Percentiles rank a stretch among this genome's conserved stretches.
Conservation (phyloP, 2,888 invertebrate species). For the Drosophila meridiana region DNA sequence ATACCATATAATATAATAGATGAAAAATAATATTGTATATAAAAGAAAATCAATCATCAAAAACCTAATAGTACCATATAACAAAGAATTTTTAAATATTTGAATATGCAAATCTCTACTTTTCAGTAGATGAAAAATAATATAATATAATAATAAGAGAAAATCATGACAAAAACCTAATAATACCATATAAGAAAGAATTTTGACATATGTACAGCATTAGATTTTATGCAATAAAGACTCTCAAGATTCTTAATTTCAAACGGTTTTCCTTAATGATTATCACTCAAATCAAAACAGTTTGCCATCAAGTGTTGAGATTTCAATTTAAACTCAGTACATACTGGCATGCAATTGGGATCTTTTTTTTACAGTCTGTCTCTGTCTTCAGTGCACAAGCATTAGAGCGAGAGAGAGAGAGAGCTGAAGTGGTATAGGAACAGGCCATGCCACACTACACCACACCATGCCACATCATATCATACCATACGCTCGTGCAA, state of each 20-base stretch:
- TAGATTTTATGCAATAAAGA: neutral
- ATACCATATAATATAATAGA: no score
- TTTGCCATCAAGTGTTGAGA: constrained; percentile 9
- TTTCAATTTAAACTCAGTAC: constrained; percentile 6
- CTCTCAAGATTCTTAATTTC: no score
- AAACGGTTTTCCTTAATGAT: neutral
- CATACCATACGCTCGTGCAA: neutral
- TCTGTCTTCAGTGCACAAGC: neutral
- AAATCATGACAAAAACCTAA: neutral
- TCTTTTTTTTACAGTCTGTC: neutral
- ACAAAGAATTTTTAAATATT: neutral
- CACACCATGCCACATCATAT: neutral
- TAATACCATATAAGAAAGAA: no score
- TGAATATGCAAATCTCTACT: neutral
- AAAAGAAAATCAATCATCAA: no score
- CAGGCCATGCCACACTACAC: neutral
- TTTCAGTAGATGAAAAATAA: neutral
- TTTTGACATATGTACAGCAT: neutral
- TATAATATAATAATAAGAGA: no score
- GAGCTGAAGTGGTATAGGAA: constrained; percentile 9
- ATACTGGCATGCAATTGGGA: constrained; percentile 4
- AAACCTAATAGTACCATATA: no score
- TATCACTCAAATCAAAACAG: constrained; percentile 17
- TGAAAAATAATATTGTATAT: no score
- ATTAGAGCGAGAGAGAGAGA: neutral